Percentiles rank a stretch among this genome's conserved stretches.
phyloP scores from a whole-genome alignment of 2,888 invertebrate genomes.

The Resseliella maxima region DNA sequence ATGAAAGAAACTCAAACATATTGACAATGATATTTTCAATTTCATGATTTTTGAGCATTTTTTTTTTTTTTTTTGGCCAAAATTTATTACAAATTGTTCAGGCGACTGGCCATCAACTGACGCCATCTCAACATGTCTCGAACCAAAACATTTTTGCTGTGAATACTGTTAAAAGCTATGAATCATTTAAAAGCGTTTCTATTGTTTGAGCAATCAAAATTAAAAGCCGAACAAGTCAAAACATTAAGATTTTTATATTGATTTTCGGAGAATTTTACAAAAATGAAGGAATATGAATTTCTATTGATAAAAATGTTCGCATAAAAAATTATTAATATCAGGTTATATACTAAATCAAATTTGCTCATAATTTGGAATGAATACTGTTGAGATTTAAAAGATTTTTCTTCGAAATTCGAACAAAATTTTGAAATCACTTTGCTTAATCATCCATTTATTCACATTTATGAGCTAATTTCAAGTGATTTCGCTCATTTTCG shows the following conservation, averaged over 20 bases:
- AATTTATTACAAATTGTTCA: conserved; percentile 20
- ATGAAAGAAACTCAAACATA: conserved; percentile 29
- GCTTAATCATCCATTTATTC: too few species aligned
- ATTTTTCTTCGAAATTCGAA: too few species aligned
- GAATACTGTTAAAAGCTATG: neutral
- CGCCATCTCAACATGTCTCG: conserved; percentile 39
- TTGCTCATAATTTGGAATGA: too few species aligned
- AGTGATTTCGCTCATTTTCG: too few species aligned
- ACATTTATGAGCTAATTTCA: too few species aligned
- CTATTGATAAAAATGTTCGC: neutral
- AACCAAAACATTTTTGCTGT: neutral
- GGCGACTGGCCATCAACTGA: conserved; percentile 39
- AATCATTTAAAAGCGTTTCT: neutral
- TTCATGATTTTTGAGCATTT: too few species aligned
- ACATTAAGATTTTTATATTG: neutral
- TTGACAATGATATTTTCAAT: conserved; percentile 48
- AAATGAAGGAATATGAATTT: conserved; percentile 11
- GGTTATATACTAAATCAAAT: too few species aligned
- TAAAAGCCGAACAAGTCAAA: neutral
- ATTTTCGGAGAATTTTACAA: neutral
- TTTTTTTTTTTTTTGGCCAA: neutral
- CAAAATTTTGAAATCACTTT: too few species aligned
- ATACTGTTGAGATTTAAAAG: too few species aligned
- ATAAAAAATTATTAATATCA: too few species aligned
- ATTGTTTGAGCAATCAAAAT: conserved; percentile 26